phyloP scores from a whole-genome alignment of 2,797 vertebrate species.

The Valencia hispanica region DNA sequence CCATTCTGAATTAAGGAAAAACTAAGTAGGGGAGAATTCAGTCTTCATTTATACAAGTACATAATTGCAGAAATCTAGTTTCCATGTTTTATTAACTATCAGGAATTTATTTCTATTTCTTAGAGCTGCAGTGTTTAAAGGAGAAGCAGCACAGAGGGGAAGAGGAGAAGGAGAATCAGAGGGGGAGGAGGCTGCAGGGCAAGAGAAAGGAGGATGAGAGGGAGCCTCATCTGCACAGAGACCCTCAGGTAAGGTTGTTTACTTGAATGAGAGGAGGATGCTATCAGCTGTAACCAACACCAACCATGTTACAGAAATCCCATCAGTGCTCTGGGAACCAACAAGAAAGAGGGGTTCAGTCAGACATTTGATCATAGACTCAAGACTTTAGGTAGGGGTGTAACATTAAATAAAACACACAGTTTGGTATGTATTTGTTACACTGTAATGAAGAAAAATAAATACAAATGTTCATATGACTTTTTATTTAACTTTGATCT shows the following conservation, averaged over 20 bases:
- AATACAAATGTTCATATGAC: too few species aligned
- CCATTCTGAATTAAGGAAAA: too few species aligned
- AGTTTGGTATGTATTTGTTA: too few species aligned
- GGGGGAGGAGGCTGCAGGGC: slow-evolving; percentile 43
- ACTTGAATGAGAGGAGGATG: not conserved
- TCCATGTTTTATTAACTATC: not conserved
- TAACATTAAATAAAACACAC: too few species aligned
- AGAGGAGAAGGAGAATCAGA: slow-evolving; percentile 26
- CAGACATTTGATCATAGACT: not conserved
- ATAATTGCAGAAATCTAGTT: not conserved
- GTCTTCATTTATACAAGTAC: too few species aligned
- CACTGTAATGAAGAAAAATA: too few species aligned
- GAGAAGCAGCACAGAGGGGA: slow-evolving; percentile 26
- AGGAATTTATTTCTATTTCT: not conserved
- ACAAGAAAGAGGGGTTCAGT: not conserved
- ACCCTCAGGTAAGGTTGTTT: slow-evolving; percentile 53
- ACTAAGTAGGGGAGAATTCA: too few species aligned
- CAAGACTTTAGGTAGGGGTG: too few species aligned
- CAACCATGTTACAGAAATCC: not conserved
- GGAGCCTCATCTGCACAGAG: slow-evolving; percentile 34
- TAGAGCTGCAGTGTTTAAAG: slow-evolving; percentile 52
- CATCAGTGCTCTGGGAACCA: not conserved
- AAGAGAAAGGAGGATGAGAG: slow-evolving; percentile 52
- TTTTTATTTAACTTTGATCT: too few species aligned
- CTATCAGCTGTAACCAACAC: too few species aligned